Evolutionary conservation across 2,888 invertebrate genomes (phyloP).

Genomic region (Dolomedes plantarius): DNA sequence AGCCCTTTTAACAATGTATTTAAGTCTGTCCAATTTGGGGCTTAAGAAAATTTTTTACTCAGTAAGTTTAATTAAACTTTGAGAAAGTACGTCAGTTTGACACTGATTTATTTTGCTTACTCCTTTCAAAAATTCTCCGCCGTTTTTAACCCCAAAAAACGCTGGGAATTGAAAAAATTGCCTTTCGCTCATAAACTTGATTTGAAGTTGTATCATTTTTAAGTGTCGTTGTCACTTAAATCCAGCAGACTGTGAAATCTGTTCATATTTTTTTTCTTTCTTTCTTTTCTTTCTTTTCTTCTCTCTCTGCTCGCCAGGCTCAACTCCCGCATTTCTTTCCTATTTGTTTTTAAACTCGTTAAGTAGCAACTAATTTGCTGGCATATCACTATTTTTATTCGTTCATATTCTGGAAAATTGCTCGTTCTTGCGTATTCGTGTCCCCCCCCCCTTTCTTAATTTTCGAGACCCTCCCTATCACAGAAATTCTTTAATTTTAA

Average conservation of each 20-base stretch:
- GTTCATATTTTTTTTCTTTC: conserved; percentile 28
- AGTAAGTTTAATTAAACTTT: conserved; percentile 64
- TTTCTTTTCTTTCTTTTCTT: too few relatives aligned
- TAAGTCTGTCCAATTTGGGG: conserved; percentile 63
- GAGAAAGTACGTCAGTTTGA: conserved; percentile 62
- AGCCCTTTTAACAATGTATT: conserved; percentile 66
- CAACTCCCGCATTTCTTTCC: conserved; percentile 39
- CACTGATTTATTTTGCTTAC: conserved; percentile 66
- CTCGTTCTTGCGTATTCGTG: conserved; percentile 40
- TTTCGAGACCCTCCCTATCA: conserved; percentile 11
- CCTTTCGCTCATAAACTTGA: conserved; percentile 66
- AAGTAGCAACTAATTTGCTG: conserved; percentile 67
- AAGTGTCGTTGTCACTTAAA: conserved; percentile 66
- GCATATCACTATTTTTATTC: conserved; percentile 67
- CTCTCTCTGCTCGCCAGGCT: conserved; percentile 40
- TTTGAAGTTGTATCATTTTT: conserved; percentile 70
- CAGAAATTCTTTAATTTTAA: conserved; percentile 13
- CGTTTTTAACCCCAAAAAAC: conserved; percentile 45
- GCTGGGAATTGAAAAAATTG: conserved; percentile 41
- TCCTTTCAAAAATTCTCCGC: conserved; percentile 31
- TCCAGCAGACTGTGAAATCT: conserved; percentile 58
- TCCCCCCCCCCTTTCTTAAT: background rate
- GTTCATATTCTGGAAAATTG: conserved; percentile 58
- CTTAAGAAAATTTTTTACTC: conserved; percentile 40
- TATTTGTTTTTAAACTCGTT: conserved; percentile 52